These are phyloP conservation scores for Otolemur crassicaudatus DNA, from an alignment of 2,797 vertebrate genomes.

Conservation along the genomic window DNA sequence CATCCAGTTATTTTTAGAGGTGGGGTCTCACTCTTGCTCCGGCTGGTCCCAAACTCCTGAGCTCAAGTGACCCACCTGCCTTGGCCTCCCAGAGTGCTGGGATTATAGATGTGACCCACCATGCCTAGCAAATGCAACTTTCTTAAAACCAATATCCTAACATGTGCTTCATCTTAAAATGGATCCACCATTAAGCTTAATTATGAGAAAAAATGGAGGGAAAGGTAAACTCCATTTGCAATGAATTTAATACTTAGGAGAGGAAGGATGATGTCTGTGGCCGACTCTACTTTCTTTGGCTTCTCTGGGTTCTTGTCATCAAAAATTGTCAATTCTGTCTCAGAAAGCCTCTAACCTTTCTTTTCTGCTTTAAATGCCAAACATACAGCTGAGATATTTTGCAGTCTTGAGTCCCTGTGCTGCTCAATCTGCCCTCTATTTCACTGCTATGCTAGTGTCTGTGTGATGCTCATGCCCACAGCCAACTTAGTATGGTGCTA, in stretches of 20 bases:
- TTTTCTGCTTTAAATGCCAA: neutral
- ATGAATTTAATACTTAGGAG: neutral
- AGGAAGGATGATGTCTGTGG: neutral
- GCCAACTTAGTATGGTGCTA: too few relatives aligned
- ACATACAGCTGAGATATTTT: neutral
- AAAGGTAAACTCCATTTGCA: neutral
- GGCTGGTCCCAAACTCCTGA: too few relatives aligned
- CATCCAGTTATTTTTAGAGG: too few relatives aligned
- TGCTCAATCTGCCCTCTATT: neutral
- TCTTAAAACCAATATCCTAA: neutral
- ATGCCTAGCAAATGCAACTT: neutral
- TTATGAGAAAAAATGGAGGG: neutral
- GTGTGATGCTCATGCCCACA: neutral
- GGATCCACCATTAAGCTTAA: neutral
- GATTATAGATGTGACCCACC: too few relatives aligned
- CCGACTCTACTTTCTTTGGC: neutral
- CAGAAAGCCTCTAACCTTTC: neutral
- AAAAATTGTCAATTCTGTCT: neutral
- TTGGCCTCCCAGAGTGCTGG: too few relatives aligned
- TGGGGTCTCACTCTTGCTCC: too few relatives aligned
- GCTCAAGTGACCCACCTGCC: too few relatives aligned
- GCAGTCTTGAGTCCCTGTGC: too few relatives aligned
- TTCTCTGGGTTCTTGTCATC: neutral
- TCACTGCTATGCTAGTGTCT: fast-evolving
- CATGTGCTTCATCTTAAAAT: neutral